Evolutionary conservation across 2,888 invertebrate genomes (phyloP).

Genomic region (Lithodes maja): DNA sequence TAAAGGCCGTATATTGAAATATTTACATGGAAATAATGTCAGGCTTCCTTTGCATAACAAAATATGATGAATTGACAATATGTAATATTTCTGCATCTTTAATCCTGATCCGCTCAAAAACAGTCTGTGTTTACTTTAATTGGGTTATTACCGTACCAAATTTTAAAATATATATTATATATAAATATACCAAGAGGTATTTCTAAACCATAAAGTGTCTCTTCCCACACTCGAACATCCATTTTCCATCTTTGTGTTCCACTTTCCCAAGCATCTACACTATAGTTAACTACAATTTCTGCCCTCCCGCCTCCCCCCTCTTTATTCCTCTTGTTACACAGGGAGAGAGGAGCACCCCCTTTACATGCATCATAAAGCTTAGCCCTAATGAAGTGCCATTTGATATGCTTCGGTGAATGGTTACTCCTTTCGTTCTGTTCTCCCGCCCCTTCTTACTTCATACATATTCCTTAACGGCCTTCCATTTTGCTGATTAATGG

Average conservation of each 20-base stretch:
- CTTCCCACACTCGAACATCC: background rate
- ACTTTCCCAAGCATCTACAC: background rate
- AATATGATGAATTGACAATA: no score
- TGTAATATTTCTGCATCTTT: no score
- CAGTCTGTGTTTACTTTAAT: no score
- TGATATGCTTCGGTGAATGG: background rate
- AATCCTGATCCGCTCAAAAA: no score
- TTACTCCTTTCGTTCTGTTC: background rate
- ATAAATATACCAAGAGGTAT: background rate
- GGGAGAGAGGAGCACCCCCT: slow-evolving; percentile 1
- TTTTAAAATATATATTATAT: background rate
- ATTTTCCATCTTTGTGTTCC: background rate
- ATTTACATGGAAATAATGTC: no score
- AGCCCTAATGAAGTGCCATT: slow-evolving; percentile 23
- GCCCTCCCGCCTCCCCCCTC: background rate
- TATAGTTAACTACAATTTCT: background rate
- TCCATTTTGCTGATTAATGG: background rate
- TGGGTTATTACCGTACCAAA: background rate
- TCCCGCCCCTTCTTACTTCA: background rate
- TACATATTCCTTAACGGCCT: background rate
- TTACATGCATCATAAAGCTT: slow-evolving; percentile 30
- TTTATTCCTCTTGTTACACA: background rate
- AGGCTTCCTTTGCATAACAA: no score
- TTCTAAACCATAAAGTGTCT: background rate
- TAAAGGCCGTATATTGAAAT: no score